Percentiles rank a stretch among this genome's conserved stretches.
Conservation (phyloP, 2,888 invertebrate species). For the Agrochola lychnidis region DNA sequence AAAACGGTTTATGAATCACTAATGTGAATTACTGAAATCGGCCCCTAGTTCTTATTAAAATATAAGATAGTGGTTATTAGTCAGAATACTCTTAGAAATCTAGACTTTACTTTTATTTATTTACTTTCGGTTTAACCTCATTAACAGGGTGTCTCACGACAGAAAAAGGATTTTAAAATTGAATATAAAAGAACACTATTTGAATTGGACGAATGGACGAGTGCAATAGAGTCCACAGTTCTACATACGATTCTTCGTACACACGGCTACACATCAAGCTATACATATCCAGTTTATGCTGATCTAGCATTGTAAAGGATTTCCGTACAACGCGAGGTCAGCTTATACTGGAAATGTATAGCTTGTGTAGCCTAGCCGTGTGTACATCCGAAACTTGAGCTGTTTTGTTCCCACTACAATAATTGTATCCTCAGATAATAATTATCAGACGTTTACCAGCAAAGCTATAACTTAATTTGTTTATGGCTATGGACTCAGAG, state of each 20-base stretch:
- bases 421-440: no score
- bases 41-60: slow-evolving; percentile 12
- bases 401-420: neutral
- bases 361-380: no score
- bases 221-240: no score
- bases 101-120: no score
- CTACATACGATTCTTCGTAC: no score
- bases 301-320: no score
- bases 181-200: no score
- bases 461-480: neutral
- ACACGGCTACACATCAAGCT: no score
- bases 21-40: slow-evolving; percentile 27
- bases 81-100: neutral
- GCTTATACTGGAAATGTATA: no score
- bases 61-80: neutral
- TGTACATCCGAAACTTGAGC: neutral
- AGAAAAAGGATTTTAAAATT: neutral
- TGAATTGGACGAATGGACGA: no score
- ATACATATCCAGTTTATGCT: no score
- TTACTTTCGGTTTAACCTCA: neutral
- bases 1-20: slow-evolving; percentile 43
- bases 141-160: neutral
- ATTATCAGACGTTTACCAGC: neutral
- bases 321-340: no score
- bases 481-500: neutral